Conservation (phyloP, 2,113 vertebrate species). For the Nannobrachium achirus region DNA sequence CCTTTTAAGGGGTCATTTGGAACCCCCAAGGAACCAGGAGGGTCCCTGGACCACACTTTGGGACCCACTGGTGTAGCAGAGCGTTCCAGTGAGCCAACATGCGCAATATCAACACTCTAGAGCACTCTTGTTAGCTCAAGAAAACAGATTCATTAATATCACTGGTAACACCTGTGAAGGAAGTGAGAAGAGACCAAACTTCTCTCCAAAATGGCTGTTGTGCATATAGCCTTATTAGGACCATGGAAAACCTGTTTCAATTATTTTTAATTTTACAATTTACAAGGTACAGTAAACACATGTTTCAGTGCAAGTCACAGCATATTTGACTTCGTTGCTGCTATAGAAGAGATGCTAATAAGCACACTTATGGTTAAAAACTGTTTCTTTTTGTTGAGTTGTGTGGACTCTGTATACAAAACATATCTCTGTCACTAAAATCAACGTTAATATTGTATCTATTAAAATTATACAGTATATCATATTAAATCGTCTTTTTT, state of each 20-base stretch:
- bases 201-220: no score
- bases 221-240: no score
- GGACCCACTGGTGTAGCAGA: no score
- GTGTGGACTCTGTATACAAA: constrained; percentile 65
- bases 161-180: no score
- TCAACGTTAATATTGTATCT: constrained; percentile 42
- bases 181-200: no score
- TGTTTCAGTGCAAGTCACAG: constrained; percentile 70
- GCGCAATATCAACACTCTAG: no score
- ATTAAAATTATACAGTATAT: constrained; percentile 43
- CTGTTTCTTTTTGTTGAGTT: constrained; percentile 62
- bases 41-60: no score
- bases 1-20: no score
- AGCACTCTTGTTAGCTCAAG: no score
- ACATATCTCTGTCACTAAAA: constrained; percentile 62
- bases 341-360: constrained; percentile 75
- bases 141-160: no score
- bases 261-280: constrained; percentile 32
- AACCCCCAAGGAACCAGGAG: no score
- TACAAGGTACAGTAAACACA: constrained; percentile 52
- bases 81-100: no score
- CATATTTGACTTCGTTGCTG: constrained; percentile 68
- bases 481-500: constrained; percentile 47
- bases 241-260: constrained; percentile 15
- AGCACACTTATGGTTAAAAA: constrained; percentile 82